A percentile compares a stretch with the other conserved stretches of the same genome.
These are phyloP conservation scores for Synchiropus splendidus DNA, from an alignment of 2,113 vertebrate genomes.

Conservation along the genomic window DNA sequence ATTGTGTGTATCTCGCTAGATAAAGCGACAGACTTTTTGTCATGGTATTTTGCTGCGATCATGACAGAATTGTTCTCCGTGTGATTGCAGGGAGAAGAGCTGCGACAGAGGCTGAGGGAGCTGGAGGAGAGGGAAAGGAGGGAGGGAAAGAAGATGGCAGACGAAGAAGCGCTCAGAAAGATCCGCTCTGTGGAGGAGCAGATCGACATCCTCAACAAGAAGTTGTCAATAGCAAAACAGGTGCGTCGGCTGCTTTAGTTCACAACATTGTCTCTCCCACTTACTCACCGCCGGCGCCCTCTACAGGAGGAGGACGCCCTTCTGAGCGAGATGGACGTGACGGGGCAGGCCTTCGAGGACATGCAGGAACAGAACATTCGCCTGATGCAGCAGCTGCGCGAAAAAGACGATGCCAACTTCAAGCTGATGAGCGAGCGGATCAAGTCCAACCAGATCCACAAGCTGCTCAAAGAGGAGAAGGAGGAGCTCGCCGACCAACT, in stretches of 20 bases:
- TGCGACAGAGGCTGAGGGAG: slow-evolving; percentile 84
- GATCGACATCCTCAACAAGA: slow-evolving; percentile 93
- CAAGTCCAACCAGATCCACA: slow-evolving; percentile 98
- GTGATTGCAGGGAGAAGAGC: slow-evolving; percentile 78
- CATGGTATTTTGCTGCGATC: too few species aligned
- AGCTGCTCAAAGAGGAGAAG: slow-evolving; percentile 93
- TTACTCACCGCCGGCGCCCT: neutral
- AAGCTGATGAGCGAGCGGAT: slow-evolving; percentile 97
- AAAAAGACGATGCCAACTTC: slow-evolving; percentile 97
- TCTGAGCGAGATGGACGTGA: slow-evolving; percentile 97
- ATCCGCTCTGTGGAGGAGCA: slow-evolving; percentile 92
- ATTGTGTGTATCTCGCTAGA: too few species aligned
- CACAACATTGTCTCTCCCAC: fast-evolving
- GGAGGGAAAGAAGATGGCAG: slow-evolving; percentile 96
- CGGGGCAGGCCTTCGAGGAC: slow-evolving; percentile 95
- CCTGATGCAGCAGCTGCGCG: slow-evolving; percentile 92
- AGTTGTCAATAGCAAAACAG: slow-evolving; percentile 92
- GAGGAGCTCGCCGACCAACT: slow-evolving; percentile 93
- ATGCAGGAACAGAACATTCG: slow-evolving; percentile 99
- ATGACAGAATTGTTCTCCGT: too few species aligned
- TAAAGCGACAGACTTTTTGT: too few species aligned
- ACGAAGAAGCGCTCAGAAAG: slow-evolving; percentile 88
- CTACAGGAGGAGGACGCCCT: slow-evolving; percentile 89
- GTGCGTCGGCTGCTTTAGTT: slow-evolving; percentile 38
- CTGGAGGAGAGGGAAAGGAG: slow-evolving; percentile 90